Conservation (phyloP, 2,113 vertebrate genomes). For the Patagioenas fasciata region DNA sequence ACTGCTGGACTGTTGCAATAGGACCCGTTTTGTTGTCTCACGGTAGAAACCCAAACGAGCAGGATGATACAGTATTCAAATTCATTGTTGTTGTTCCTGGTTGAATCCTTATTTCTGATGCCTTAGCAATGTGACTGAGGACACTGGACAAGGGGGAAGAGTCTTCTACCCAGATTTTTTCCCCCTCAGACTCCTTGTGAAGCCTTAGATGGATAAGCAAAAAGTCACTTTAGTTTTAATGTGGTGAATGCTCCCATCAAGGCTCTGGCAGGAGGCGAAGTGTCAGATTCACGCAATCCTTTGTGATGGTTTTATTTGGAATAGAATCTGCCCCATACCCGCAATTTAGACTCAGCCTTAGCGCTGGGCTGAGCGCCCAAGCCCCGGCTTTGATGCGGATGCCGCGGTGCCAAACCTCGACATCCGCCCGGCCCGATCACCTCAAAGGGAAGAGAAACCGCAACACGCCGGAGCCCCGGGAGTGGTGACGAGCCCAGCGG, state of each 20-base stretch:
- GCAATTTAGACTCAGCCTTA: fast-evolving
- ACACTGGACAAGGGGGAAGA: neutral
- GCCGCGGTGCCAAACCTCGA: fast-evolving
- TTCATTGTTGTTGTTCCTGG: neutral
- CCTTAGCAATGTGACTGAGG: neutral
- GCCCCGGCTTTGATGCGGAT: neutral
- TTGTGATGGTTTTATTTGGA: neutral
- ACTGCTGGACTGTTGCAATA: neutral
- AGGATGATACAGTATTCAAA: neutral
- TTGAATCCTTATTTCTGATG: fast-evolving
- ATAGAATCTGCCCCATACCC: neutral
- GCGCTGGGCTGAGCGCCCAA: neutral
- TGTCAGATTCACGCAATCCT: neutral
- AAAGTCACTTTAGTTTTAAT: neutral
- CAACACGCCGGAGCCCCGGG: neutral
- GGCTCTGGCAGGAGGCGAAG: neutral
- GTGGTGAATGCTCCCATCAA: neutral
- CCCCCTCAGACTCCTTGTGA: neutral
- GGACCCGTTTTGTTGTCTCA: neutral
- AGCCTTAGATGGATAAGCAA: neutral
- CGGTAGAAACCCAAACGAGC: neutral
- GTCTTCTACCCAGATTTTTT: neutral
- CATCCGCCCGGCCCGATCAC: fast-evolving
- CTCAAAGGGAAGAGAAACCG: neutral
- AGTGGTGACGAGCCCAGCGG: neutral